These are phyloP conservation scores for Limnephilus auricula DNA, from an alignment of 2,888 invertebrate genomes.

Conservation along the genomic window DNA sequence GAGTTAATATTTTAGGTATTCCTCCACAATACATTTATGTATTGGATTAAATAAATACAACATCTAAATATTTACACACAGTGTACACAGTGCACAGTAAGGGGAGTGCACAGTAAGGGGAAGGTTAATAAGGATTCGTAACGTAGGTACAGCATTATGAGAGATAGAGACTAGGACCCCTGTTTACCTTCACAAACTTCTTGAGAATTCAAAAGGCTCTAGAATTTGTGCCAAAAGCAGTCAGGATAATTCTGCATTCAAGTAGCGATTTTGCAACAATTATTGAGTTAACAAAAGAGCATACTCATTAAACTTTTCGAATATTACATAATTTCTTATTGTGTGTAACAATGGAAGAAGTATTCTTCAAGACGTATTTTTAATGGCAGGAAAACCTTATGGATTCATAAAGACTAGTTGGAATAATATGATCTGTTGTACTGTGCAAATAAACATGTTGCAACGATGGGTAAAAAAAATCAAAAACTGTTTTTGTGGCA, in stretches of 20 bases:
- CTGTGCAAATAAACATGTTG: not conserved
- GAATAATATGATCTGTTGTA: not conserved
- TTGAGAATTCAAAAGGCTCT: too few relatives aligned
- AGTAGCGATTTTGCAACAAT: too few relatives aligned
- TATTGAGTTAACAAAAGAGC: not conserved
- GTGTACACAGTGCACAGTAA: too few relatives aligned
- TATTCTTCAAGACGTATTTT: not conserved
- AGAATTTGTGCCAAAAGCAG: not conserved
- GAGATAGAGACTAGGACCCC: too few relatives aligned
- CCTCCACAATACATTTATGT: too few relatives aligned
- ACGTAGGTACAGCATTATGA: too few relatives aligned
- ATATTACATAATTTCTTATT: not conserved
- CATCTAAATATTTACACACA: too few relatives aligned
- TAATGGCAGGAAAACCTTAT: not conserved
- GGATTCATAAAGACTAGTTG: not conserved
- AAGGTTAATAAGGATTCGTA: too few relatives aligned
- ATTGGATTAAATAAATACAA: too few relatives aligned
- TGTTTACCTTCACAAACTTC: too few relatives aligned
- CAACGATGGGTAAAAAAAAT: not conserved
- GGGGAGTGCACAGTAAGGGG: too few relatives aligned
- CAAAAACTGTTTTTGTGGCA: not conserved
- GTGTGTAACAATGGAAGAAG: not conserved
- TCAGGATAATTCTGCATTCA: not conserved
- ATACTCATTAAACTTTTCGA: not conserved
- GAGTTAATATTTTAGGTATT: too few relatives aligned